A percentile compares a stretch with the other conserved stretches of the same genome.
These are phyloP conservation scores for Erethizon dorsatum DNA, from an alignment of 2,797 vertebrate genomes.

Conservation along the genomic window DNA sequence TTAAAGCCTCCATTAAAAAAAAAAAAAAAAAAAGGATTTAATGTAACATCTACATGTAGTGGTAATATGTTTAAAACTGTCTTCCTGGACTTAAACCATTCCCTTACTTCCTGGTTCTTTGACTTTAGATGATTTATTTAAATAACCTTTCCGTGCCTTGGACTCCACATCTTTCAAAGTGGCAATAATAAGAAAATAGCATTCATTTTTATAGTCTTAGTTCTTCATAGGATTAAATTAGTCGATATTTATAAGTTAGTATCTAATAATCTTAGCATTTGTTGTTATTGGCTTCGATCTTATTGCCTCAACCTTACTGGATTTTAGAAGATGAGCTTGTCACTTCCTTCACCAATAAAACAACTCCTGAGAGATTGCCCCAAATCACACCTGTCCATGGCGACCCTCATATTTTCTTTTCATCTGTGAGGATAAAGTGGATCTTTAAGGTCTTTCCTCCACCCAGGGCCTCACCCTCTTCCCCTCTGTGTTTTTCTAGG, in stretches of 20 bases:
- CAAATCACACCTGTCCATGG: not conserved
- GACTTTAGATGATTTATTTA: not conserved
- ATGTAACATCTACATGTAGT: not conserved
- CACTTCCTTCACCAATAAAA: not conserved
- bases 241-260: conserved; percentile 1
- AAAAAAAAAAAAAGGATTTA: not conserved
- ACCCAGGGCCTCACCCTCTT: too few species aligned
- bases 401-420: not conserved
- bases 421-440: not conserved
- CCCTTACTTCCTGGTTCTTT: not conserved
- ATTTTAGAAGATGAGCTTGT: not conserved
- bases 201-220: not conserved
- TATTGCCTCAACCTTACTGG: not conserved
- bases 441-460: not conserved
- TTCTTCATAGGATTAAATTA: conserved; percentile 14
- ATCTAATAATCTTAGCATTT: not conserved
- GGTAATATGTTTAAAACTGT: not conserved
- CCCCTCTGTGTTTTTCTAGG: not conserved
- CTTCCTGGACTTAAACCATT: not conserved
- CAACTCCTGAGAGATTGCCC: not conserved
- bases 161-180: not conserved
- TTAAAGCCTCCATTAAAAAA: not conserved
- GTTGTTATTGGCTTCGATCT: not conserved
- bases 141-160: not conserved
- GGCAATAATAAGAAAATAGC: not conserved